Base-by-base conservation (phyloP, 2,888 invertebrate species). In the Strigamia maritima region DNA sequence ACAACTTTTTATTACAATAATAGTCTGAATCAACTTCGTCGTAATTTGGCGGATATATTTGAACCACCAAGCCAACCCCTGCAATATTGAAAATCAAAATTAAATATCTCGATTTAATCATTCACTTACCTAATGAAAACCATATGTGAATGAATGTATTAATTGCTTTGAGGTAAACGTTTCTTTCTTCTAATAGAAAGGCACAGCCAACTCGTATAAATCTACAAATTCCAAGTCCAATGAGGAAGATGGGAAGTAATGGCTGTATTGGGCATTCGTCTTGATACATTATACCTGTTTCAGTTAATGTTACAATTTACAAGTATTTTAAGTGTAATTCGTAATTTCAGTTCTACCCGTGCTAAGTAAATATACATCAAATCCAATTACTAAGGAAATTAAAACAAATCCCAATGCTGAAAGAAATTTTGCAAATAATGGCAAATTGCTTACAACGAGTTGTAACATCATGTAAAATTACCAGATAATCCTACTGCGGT, bases 1-100 rank as follows among this genome's bases (percentile, higher is more conserved):
- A 49, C 49, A 49, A 49, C n/a, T 49, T 49, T 49, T 49, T 49
- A 49, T 49, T 49, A 49, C 49, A 49, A 49, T 49, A 49, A 49
- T 49, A 49, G 3, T 2, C 4, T n/a, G 49, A 49, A 49, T 49
- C 49, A 14, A 3, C 10, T 49, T 49, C 10, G n/a, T 49, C 49
- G n/a, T 49, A 49, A n/a, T 49, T 49, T 49, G 49, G 49, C 2
- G 49, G 49, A 49, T 49, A 49, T 49, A 49, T 49, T 49, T 49
- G 49, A 3, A 49, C 49, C 49, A 49, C 49, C 10, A 49, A n/a
- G 14, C 14, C 14, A 49, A 49, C 49, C 2, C 49, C 49, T 49
- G 10, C 2, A 49, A 49, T 6, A 6, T 31, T 31, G 6, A 31
- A 31, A 31, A 31, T 31, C 31, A 31, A 31, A 31, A 31, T 31